Conservation (phyloP, 2,797 vertebrate species). For the Microchirus variegatus region DNA sequence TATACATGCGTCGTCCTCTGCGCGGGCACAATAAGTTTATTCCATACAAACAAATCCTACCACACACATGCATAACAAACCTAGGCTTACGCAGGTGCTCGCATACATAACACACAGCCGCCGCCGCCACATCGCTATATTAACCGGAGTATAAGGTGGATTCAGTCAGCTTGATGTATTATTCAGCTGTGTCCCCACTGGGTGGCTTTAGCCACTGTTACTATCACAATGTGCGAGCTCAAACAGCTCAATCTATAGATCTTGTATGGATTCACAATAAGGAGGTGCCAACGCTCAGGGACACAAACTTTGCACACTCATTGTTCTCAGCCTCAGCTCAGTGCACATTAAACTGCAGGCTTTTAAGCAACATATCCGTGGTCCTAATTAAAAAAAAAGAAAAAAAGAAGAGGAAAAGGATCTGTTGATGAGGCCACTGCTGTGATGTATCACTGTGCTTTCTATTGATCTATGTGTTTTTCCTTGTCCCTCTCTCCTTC, state of each 20-base stretch:
- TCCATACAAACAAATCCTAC: conserved; percentile 44
- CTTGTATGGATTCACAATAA: conserved; percentile 38
- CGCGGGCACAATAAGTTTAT: conserved; percentile 26
- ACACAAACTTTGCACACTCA: conserved; percentile 19
- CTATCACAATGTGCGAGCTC: conserved; percentile 58
- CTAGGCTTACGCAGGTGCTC: conserved; percentile 24
- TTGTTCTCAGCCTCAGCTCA: not conserved
- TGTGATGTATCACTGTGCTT: conserved; percentile 58
- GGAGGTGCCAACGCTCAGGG: conserved; percentile 35
- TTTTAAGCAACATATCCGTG: conserved; percentile 50
- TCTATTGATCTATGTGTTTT: conserved; percentile 47
- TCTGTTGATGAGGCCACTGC: conserved; percentile 41
- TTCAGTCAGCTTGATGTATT: conserved; percentile 69
- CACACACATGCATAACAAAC: conserved; percentile 22
- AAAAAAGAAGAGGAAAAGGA: conserved; percentile 32
- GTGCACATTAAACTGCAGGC: not conserved
- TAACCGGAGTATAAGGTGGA: conserved; percentile 47
- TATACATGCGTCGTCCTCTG: conserved; percentile 40
- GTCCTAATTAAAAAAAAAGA: conserved; percentile 51
- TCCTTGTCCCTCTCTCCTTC: not conserved
- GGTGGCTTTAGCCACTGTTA: conserved; percentile 60
- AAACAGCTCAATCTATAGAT: conserved; percentile 32
- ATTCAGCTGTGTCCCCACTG: conserved; percentile 65
- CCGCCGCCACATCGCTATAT: conserved; percentile 30
- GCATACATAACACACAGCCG: conserved; percentile 1